These are phyloP conservation scores for Phodopus roborovskii DNA, from an alignment of 2,113 vertebrate species.

Conservation along the genomic window DNA sequence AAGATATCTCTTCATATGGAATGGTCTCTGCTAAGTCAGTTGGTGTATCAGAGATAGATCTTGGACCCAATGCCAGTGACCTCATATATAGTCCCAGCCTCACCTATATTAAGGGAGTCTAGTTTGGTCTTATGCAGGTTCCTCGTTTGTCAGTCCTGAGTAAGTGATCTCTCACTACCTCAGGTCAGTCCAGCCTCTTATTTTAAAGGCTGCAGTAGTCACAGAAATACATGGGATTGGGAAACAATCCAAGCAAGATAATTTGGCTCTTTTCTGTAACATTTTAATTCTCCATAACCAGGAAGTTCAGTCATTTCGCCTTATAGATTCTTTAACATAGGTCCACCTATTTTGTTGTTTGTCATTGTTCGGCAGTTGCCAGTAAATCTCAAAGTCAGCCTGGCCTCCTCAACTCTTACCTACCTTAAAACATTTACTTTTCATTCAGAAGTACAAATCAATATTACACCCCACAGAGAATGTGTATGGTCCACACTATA, in stretches of 20 bases:
- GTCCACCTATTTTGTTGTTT: not conserved
- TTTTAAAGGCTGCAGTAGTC: not conserved
- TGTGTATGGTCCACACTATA: not conserved
- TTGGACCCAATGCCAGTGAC: too few relatives aligned
- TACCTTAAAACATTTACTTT: not conserved
- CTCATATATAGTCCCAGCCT: too few relatives aligned
- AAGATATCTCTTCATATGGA: too few relatives aligned
- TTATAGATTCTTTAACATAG: not conserved
- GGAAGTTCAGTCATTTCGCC: not conserved
- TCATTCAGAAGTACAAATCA: slow-evolving; percentile 2
- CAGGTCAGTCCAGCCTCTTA: not conserved
- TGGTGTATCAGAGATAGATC: too few relatives aligned
- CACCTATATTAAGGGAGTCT: too few relatives aligned
- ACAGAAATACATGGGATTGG: not conserved
- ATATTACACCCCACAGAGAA: not conserved
- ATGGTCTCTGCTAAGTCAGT: too few relatives aligned
- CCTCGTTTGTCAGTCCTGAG: too few relatives aligned
- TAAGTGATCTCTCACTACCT: too few relatives aligned
- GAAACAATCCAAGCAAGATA: not conserved
- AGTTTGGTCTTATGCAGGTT: too few relatives aligned
- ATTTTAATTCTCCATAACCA: not conserved
- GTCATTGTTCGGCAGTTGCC: not conserved
- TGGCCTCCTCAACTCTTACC: too few relatives aligned
- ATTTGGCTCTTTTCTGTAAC: not conserved
- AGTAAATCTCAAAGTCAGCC: not conserved